These are phyloP conservation scores for Miniopterus natalensis DNA, from an alignment of 2,113 vertebrate species.

Conservation along the genomic window DNA sequence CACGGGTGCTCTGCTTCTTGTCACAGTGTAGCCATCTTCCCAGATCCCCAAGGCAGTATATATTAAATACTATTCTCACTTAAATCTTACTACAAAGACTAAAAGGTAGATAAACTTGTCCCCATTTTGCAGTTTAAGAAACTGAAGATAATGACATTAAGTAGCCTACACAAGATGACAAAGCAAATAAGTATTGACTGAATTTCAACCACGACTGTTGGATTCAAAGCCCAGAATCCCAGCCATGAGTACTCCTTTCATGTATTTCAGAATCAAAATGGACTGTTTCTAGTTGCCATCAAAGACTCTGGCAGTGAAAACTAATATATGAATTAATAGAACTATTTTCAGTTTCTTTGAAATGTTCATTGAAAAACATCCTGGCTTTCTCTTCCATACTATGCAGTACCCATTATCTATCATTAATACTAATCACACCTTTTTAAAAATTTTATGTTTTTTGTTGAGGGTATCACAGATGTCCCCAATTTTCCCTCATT, in stretches of 20 bases:
- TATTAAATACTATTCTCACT: neutral
- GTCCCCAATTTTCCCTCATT: no score
- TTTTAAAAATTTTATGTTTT: no score
- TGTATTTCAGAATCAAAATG: neutral
- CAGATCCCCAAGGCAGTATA: no score
- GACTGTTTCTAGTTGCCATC: neutral
- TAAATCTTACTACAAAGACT: constrained; percentile 6
- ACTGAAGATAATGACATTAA: neutral
- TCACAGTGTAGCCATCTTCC: no score
- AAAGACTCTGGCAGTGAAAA: neutral
- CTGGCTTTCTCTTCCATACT: neutral
- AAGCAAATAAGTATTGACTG: neutral
- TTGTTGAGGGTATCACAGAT: no score
- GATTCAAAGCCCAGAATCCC: neutral
- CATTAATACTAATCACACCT: neutral
- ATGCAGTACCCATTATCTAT: neutral
- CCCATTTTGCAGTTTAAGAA: neutral
- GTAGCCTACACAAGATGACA: neutral
- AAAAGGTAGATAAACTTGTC: neutral
- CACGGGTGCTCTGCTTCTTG: no score
- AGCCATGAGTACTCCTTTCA: neutral
- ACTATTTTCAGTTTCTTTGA: constrained; percentile 3
- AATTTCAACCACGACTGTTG: neutral
- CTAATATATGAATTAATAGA: neutral
- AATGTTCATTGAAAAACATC: neutral